A percentile compares a stretch with the other conserved stretches of the same genome.
phyloP scores from a whole-genome alignment of 2,113 vertebrate genomes.

The Sinocyclocheilus anophthalmus region DNA sequence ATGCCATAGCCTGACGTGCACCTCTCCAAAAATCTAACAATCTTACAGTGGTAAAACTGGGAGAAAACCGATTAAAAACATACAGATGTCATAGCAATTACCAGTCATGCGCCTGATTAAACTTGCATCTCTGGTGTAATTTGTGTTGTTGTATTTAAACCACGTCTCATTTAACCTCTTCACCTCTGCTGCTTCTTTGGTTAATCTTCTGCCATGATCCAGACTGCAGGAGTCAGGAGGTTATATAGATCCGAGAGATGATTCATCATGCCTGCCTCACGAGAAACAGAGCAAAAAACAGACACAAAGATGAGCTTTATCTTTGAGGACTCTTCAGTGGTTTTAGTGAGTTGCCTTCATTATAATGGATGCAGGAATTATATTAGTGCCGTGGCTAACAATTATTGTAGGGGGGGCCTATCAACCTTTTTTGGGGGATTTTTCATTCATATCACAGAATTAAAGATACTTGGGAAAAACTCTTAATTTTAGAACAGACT shows the following conservation, averaged over 20 bases:
- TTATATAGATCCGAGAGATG: slow-evolving; percentile 28
- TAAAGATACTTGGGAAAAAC: neutral
- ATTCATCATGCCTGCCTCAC: slow-evolving; percentile 19
- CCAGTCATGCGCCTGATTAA: slow-evolving; percentile 7
- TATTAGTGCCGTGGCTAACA: neutral
- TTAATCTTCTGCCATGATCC: slow-evolving; percentile 27
- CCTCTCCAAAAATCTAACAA: too few relatives aligned
- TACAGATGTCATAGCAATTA: slow-evolving; percentile 25
- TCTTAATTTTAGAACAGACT: neutral
- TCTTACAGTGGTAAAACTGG: neutral
- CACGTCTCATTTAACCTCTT: slow-evolving; percentile 27
- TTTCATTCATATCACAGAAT: neutral
- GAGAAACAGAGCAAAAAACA: slow-evolving; percentile 30
- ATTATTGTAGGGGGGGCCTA: neutral
- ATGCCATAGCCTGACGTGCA: too few relatives aligned
- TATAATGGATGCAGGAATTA: neutral
- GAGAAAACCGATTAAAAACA: slow-evolving; percentile 22
- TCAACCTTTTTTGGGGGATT: neutral
- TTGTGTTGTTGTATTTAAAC: slow-evolving; percentile 24
- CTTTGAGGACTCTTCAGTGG: slow-evolving; percentile 16
- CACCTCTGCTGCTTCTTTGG: slow-evolving; percentile 14
- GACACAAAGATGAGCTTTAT: slow-evolving; percentile 20
- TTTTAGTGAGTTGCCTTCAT: neutral
- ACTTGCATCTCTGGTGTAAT: slow-evolving; percentile 22
- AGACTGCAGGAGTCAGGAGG: slow-evolving; percentile 37